These are phyloP conservation scores for Diloba caeruleocephala DNA, from an alignment of 2,888 invertebrate species.

Conservation along the genomic window DNA sequence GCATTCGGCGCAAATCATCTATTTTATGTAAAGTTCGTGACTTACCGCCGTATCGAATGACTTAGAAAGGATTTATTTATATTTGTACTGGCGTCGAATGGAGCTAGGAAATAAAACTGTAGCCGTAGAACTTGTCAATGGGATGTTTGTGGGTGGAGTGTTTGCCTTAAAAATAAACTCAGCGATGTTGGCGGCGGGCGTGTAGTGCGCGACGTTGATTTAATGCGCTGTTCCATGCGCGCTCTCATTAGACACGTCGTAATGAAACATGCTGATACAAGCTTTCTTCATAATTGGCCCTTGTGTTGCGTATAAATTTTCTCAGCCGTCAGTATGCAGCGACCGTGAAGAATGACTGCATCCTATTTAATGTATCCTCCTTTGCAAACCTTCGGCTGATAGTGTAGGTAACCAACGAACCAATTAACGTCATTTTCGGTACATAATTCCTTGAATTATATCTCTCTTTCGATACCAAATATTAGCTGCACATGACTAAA, in stretches of 20 bases:
- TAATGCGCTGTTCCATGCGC: conserved; percentile 65
- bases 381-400: conserved; percentile 6
- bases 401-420: neutral
- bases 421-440: conserved; percentile 12
- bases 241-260: conserved; percentile 72
- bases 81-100: conserved; percentile 67
- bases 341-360: conserved; percentile 20
- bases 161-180: conserved; percentile 74
- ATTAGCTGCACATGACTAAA: conserved; percentile 18
- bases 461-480: conserved; percentile 7
- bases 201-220: conserved; percentile 70
- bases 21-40: conserved; percentile 89
- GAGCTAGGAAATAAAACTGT: conserved; percentile 66
- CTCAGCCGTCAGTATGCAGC: conserved; percentile 15
- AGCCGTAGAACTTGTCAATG: conserved; percentile 72
- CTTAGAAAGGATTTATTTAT: conserved; percentile 87
- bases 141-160: conserved; percentile 68
- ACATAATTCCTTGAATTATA: conserved; percentile 26
- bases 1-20: conserved; percentile 85
- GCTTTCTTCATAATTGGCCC: conserved; percentile 54
- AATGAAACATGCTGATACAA: conserved; percentile 56
- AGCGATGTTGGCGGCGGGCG: conserved; percentile 55
- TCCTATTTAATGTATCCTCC: conserved; percentile 10
- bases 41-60: conserved; percentile 87
- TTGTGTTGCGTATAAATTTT: conserved; percentile 43